These are phyloP conservation scores for Gerris buenoi DNA, from an alignment of 1,140 invertebrate genomes.

Conservation along the genomic window DNA sequence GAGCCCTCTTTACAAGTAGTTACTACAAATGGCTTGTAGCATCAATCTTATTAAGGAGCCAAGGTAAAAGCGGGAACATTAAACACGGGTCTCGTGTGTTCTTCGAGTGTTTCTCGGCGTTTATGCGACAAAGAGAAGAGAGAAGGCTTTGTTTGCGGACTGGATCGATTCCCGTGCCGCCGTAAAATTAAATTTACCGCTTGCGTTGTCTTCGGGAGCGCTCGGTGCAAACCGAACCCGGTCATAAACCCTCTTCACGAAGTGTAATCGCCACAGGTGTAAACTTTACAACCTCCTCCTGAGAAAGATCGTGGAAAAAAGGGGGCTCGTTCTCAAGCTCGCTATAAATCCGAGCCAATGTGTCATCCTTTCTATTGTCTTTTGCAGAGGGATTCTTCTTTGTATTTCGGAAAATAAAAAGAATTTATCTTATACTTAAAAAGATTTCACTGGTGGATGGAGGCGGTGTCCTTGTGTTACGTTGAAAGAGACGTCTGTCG, in stretches of 20 bases:
- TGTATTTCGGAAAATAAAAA: neutral
- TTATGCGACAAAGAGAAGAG: neutral
- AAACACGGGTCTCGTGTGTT: too few species aligned
- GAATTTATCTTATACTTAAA: neutral
- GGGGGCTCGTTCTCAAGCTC: neutral
- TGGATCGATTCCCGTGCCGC: neutral
- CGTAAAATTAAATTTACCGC: neutral
- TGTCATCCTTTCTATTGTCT: neutral
- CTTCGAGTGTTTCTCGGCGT: neutral
- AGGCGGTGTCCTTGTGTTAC: neutral
- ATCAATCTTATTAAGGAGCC: neutral
- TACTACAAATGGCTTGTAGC: neutral
- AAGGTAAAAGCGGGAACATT: neutral
- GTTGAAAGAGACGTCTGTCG: neutral
- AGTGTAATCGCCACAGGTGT: neutral
- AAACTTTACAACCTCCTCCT: neutral
- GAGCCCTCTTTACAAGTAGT: neutral
- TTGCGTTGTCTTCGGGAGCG: neutral
- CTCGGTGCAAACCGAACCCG: neutral
- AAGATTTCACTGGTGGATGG: neutral
- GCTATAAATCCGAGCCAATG: neutral
- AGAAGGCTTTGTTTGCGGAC: neutral
- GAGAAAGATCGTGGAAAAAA: neutral
- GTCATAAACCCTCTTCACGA: neutral
- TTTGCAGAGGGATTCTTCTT: neutral